Evolutionary conservation across 2,113 vertebrate genomes (phyloP).

Genomic region (Theristicus caerulescens): DNA sequence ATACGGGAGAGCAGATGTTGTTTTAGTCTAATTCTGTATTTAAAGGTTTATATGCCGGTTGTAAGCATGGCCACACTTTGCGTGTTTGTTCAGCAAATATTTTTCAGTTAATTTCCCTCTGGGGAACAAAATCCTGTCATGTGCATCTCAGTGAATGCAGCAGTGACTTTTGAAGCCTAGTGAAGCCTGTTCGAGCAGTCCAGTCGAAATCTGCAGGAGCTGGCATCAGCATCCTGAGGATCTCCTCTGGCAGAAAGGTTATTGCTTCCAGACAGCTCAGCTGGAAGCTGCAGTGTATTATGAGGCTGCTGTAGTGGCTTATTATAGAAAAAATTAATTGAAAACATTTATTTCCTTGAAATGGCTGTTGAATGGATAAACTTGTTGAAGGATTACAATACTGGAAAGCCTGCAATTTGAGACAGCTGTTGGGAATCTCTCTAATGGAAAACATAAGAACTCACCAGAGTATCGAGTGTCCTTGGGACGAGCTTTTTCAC

Average conservation of each 20-base stretch:
- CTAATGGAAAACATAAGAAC: background rate
- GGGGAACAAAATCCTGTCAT: background rate
- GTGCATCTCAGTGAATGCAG: background rate
- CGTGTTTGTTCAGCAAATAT: background rate
- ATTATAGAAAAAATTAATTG: background rate
- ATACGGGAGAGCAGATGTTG: background rate
- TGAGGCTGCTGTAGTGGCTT: background rate
- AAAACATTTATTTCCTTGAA: background rate
- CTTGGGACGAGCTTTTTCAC: background rate
- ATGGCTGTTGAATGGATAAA: background rate
- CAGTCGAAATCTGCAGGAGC: background rate
- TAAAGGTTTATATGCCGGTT: background rate
- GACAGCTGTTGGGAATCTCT: background rate
- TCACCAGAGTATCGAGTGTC: background rate
- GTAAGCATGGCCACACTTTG: background rate
- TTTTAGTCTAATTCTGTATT: background rate
- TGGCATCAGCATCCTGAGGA: background rate
- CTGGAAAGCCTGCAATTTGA: background rate
- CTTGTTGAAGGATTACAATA: background rate
- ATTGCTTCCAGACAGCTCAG: background rate
- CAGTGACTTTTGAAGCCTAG: background rate
- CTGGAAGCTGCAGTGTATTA: background rate
- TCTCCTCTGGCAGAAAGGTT: background rate
- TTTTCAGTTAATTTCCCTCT: background rate
- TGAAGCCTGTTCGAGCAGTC: background rate